These are phyloP conservation scores for Micromys minutus DNA, from an alignment of 2,113 vertebrate genomes.

Conservation along the genomic window DNA sequence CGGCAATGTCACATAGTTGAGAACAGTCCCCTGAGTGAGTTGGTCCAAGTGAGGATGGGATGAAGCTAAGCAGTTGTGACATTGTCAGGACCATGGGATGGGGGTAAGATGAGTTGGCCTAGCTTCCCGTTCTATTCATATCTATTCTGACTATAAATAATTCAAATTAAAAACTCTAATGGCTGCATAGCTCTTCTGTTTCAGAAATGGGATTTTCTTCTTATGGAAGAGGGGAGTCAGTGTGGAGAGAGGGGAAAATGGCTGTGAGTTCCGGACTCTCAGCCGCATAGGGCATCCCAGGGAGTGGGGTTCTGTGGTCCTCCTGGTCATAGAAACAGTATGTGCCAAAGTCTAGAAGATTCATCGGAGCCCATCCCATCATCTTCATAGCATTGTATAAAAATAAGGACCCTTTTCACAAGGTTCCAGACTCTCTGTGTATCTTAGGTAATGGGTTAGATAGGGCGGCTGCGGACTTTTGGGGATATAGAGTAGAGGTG, in stretches of 20 bases:
- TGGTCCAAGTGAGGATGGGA: constrained; percentile 32
- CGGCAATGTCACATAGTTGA: constrained; percentile 20
- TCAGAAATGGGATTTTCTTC: not conserved
- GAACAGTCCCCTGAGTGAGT: constrained; percentile 60
- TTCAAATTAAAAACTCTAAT: constrained; percentile 40
- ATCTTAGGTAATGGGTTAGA: not conserved
- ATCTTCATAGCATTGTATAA: not conserved
- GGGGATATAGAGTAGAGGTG: not conserved
- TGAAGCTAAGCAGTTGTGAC: constrained; percentile 52
- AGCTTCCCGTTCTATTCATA: not conserved
- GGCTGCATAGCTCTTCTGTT: not conserved
- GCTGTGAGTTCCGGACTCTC: not conserved
- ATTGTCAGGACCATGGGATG: not conserved
- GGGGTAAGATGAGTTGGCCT: not conserved
- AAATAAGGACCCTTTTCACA: not conserved
- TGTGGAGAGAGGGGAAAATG: not conserved
- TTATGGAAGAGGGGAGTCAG: not conserved
- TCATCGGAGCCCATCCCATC: not conserved
- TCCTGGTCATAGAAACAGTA: not conserved
- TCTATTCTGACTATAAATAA: not conserved
- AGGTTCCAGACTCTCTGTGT: not conserved
- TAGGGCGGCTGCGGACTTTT: not conserved
- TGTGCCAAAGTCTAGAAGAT: not conserved
- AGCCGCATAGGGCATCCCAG: not conserved
- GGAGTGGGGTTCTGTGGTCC: not conserved